A percentile compares a stretch with the other conserved stretches of the same genome.
These are phyloP conservation scores for Epinephelus fuscoguttatus DNA, from an alignment of 2,113 vertebrate genomes.

Conservation along the genomic window DNA sequence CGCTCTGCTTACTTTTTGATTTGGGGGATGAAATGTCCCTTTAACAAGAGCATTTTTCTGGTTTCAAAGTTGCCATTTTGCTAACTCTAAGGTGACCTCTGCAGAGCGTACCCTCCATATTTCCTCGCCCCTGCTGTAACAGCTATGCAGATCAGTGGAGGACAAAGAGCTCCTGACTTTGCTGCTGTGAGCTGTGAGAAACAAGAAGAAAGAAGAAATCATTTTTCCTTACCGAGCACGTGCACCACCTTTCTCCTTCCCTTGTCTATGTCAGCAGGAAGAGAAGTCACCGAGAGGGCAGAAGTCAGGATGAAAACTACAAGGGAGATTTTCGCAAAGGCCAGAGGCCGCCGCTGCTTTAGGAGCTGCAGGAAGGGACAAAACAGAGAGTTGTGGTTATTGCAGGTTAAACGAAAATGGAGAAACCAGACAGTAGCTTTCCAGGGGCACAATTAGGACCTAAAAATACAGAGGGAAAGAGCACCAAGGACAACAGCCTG, in stretches of 20 bases:
- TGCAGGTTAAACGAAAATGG: not conserved
- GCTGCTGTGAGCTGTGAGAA: not conserved
- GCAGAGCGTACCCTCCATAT: not conserved
- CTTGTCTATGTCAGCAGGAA: constrained; percentile 67
- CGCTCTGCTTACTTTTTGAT: too few species aligned
- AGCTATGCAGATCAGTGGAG: constrained; percentile 6
- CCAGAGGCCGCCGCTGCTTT: constrained; percentile 21
- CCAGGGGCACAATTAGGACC: not conserved
- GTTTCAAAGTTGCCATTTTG: not conserved
- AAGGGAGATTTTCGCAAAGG: constrained; percentile 45
- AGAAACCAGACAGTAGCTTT: not conserved
- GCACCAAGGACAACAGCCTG: not conserved
- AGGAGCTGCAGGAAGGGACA: constrained; percentile 58
- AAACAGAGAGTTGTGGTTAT: constrained; percentile 12
- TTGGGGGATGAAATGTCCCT: too few species aligned
- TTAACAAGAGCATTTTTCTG: not conserved
- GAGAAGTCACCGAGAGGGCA: constrained; percentile 52
- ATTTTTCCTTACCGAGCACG: constrained; percentile 88
- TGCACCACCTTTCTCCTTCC: constrained; percentile 92
- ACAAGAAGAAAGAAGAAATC: not conserved
- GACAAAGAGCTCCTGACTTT: not conserved
- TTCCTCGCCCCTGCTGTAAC: not conserved
- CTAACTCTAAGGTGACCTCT: not conserved
- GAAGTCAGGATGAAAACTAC: constrained; percentile 67
- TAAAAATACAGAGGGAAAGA: not conserved